Conservation (phyloP, 2,888 invertebrate species). For the Crossocerus cetratus region DNA sequence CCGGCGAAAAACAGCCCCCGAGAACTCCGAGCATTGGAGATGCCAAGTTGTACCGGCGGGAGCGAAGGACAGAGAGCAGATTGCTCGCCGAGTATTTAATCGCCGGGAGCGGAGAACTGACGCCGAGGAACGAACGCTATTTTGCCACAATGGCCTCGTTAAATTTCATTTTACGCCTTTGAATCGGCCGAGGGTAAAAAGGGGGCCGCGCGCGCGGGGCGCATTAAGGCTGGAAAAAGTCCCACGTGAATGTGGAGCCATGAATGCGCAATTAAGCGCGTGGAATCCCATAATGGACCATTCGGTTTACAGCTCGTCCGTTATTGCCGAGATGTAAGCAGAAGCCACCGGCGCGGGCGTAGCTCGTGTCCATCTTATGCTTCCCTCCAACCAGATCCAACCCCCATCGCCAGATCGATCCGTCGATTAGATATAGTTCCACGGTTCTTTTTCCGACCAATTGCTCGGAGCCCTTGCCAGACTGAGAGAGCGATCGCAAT, state of each 20-base stretch:
- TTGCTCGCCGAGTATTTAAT: background rate
- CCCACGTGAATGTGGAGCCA: background rate
- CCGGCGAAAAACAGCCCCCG: background rate
- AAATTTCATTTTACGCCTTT: slow-evolving; percentile 10
- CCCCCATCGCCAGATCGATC: too few relatives aligned
- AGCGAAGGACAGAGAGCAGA: background rate
- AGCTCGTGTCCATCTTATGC: too few relatives aligned
- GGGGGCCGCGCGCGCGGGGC: background rate
- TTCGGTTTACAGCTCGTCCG: slow-evolving; percentile 19
- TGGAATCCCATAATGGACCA: slow-evolving; percentile 11
- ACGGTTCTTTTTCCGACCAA: too few relatives aligned
- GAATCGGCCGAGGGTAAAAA: background rate
- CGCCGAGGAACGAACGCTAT: background rate
- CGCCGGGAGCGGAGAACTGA: background rate
- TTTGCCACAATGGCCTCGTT: slow-evolving; percentile 5
- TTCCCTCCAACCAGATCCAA: too few relatives aligned
- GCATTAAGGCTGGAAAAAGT: background rate
- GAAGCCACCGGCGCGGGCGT: too few relatives aligned
- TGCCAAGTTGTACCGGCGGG: background rate
- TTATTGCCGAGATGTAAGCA: slow-evolving; percentile 7
- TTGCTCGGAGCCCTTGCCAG: too few relatives aligned
- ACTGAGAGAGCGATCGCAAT: too few relatives aligned
- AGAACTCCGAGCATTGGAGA: too few relatives aligned
- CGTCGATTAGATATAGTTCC: too few relatives aligned
- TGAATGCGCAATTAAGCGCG: slow-evolving; percentile 29